Conservation (phyloP, 1,140 invertebrate species). For the Ditylenchus dipsaci region DNA sequence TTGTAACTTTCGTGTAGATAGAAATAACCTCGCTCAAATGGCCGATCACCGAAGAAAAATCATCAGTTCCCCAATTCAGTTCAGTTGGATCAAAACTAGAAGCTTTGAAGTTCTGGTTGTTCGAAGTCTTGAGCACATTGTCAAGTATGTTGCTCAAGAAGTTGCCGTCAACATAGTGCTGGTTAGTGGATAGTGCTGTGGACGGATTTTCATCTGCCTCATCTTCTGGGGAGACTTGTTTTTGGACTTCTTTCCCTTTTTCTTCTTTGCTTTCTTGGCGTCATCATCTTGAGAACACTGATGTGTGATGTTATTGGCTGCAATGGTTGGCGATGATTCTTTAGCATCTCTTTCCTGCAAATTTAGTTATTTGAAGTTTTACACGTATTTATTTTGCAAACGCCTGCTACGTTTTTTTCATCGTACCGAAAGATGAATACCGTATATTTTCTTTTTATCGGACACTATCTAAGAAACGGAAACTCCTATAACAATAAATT, state of each 20-base stretch:
- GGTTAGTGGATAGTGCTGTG: neutral
- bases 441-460: no score
- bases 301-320: neutral
- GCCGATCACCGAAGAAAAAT: neutral
- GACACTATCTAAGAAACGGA: no score
- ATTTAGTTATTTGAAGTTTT: no score
- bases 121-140: neutral
- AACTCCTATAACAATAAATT: no score
- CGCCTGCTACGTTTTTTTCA: no score
- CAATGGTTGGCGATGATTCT: neutral
- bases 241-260: constrained; percentile 1
- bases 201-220: neutral
- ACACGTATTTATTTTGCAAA: no score
- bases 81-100: neutral
- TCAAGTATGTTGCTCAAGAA: neutral
- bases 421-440: no score
- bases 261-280: neutral
- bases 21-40: neutral
- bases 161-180: neutral
- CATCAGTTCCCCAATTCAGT: neutral
- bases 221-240: neutral
- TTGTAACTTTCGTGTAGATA: no score
- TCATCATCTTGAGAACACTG: neutral
- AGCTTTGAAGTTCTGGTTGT: neutral
- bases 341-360: no score